phyloP scores from a whole-genome alignment of 1,140 invertebrate genomes.

The Aphidius ervi region DNA sequence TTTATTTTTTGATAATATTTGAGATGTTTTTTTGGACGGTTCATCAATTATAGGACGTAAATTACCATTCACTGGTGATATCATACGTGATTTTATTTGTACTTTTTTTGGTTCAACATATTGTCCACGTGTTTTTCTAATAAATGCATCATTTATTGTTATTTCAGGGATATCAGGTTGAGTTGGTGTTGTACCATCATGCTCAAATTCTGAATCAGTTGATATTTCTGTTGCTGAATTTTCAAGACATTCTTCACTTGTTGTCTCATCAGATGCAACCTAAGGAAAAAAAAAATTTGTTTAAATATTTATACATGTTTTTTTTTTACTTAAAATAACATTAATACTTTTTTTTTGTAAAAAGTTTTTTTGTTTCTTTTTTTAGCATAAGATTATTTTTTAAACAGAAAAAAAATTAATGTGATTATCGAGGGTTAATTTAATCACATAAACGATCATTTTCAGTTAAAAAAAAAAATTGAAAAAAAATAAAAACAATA shows the following conservation, averaged over 20 bases:
- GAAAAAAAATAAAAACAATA: conserved; percentile 15
- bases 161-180: conserved; percentile 63
- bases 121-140: conserved; percentile 52
- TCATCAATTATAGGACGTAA: conserved; percentile 25
- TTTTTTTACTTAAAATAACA: neutral
- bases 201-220: conserved; percentile 86
- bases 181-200: conserved; percentile 70
- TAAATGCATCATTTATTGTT: conserved; percentile 60
- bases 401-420: conserved; percentile 4
- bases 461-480: neutral
- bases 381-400: neutral
- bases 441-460: conserved; percentile 9
- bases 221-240: conserved; percentile 87
- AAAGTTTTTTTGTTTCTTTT: neutral
- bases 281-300: conserved; percentile 35
- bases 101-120: conserved; percentile 57
- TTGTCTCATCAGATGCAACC: conserved; percentile 68
- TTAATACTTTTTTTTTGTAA: neutral
- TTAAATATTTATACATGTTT: neutral
- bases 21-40: conserved; percentile 28
- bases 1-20: neutral
- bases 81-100: conserved; percentile 55
- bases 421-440: conserved; percentile 3
- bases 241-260: conserved; percentile 63
- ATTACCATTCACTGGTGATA: conserved; percentile 44